phyloP scores from a whole-genome alignment of 2,113 vertebrate genomes.

The Trochalopteron elliotii region DNA sequence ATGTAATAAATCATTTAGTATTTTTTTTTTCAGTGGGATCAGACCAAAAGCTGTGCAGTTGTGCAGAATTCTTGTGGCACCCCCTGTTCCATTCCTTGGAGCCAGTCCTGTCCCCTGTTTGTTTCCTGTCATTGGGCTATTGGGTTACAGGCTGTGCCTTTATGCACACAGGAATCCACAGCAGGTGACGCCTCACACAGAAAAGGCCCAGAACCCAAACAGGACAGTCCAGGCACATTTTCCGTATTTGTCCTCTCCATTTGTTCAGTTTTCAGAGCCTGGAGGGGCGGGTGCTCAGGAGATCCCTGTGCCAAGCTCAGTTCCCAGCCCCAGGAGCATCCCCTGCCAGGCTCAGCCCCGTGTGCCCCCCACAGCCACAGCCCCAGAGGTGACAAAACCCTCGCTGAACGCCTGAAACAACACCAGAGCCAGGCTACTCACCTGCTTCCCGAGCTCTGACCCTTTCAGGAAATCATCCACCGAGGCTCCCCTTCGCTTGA shows the following conservation, averaged over 20 bases:
- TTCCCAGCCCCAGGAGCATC: not conserved
- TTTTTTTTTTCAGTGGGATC: not conserved
- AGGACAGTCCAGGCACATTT: not conserved
- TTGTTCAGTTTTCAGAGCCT: not conserved
- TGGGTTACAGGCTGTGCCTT: not conserved
- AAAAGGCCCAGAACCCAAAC: not conserved
- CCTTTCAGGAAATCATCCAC: conserved; percentile 96
- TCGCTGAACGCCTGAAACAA: accelerated
- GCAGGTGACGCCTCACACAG: not conserved
- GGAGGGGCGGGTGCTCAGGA: not conserved
- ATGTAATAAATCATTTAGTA: not conserved
- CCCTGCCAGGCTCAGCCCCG: not conserved
- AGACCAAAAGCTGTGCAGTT: not conserved
- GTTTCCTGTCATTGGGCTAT: not conserved
- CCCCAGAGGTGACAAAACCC: not conserved
- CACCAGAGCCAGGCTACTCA: conserved; percentile 29
- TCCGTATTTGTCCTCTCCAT: too few relatives aligned
- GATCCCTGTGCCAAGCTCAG: not conserved
- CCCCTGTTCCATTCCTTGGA: not conserved
- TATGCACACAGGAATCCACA: not conserved
- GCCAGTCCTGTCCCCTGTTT: accelerated
- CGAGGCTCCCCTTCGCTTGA: conserved; percentile 84
- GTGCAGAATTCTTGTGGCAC: not conserved
- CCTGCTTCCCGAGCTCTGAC: conserved; percentile 92
- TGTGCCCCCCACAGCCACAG: not conserved